Base-by-base conservation (phyloP, 2,888 invertebrate species). In the Tricholauxania praeusta region DNA sequence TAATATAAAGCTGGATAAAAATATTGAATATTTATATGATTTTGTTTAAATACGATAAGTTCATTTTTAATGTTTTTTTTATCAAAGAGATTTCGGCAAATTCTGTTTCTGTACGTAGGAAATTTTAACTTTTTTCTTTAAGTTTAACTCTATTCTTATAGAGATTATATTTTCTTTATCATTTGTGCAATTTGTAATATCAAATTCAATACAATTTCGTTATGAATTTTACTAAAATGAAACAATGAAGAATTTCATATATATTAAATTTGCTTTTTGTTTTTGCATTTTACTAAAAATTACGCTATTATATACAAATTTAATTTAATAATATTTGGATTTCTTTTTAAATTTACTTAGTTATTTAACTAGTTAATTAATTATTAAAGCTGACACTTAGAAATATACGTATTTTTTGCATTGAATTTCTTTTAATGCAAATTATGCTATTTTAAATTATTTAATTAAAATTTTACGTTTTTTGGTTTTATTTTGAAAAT, bases 341-440 rank as follows among this genome's bases (percentile, higher is more conserved):
- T 73, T 69, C 48, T 47, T 72, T 51, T 73, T 49, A 32, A 72
- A 62, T 63, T 48, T 51, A 51, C 57, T 39, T 65, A 52, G 57
- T 70, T 65, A 17, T 71, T 63, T 71, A 49, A 64, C 57, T 74
- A 67, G 69, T 68, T 79, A 83, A 80, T 84, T 83, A 82, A 83
- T 80, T 84, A 84, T 84, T 84, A 84, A 84, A 85, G 85, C 85
- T 85, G 85, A 85, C 84, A 85, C 84, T 84, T 84, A 83, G 79
- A 84, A 80, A 81, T 84, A 84, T 81, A 80, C 77, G 78, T 78
- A 75, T 73, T 77, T n/a, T 73, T 74, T 73, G 71, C 75, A 72
- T 51, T 62, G 53, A 15, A 19, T 66, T 68, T 55, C 17, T 19
- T 67, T 12, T 71, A 62, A 5, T 15, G 22, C 28, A 62, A 62